These are phyloP conservation scores for Morpho deidamia DNA, from an alignment of 2,888 invertebrate species.

Conservation along the genomic window DNA sequence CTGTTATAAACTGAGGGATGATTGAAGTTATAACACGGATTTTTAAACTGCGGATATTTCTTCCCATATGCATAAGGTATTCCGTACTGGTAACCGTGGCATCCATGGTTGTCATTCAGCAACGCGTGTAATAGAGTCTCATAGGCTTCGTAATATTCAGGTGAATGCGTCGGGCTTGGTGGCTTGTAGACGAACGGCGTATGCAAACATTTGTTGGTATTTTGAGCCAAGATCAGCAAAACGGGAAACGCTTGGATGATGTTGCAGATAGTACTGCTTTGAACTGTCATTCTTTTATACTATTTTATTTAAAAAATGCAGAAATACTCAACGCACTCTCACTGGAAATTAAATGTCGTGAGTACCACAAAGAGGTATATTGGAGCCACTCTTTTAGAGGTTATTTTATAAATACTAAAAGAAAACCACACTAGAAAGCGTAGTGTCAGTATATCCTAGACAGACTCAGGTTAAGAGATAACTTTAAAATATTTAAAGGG, in stretches of 20 bases:
- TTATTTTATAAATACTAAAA: too few relatives aligned
- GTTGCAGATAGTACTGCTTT: constrained; percentile 51
- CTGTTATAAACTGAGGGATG: constrained; percentile 12
- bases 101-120: constrained; percentile 33
- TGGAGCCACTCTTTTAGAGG: too few relatives aligned
- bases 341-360: too few relatives aligned
- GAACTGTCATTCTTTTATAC: constrained; percentile 46
- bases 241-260: constrained; percentile 63
- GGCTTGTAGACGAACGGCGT: constrained; percentile 63
- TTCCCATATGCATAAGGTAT: constrained; percentile 27
- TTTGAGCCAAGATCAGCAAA: constrained; percentile 60
- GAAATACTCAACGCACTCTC: too few relatives aligned
- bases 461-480: too few relatives aligned
- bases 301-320: neutral
- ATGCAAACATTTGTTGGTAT: constrained; percentile 51
- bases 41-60: constrained; percentile 22
- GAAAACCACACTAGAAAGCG: too few relatives aligned
- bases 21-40: constrained; percentile 20
- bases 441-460: too few relatives aligned
- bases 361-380: too few relatives aligned
- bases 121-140: constrained; percentile 52
- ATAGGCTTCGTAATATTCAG: constrained; percentile 65
- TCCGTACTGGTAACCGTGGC: constrained; percentile 21
- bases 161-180: constrained; percentile 56
- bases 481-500: too few relatives aligned